phyloP scores from a whole-genome alignment of 2,113 vertebrate genomes.

The Heteronetta atricapilla region DNA sequence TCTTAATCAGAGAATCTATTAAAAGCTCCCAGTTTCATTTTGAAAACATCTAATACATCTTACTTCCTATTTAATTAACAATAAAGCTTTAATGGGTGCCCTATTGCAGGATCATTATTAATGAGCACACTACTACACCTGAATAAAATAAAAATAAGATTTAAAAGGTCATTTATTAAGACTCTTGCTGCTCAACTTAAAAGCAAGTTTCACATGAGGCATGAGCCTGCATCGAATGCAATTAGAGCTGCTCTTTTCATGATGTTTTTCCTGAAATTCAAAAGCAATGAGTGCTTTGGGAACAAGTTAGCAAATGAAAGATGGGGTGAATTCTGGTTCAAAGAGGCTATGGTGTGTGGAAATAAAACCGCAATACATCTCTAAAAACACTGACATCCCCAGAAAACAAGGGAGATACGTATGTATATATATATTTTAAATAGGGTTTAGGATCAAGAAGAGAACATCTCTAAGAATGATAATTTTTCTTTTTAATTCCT shows the following conservation, averaged over 20 bases:
- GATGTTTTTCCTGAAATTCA: constrained; percentile 20
- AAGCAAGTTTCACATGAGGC: constrained; percentile 20
- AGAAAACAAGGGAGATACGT: neutral
- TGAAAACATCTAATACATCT: constrained; percentile 48
- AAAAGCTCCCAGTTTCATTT: constrained; percentile 34
- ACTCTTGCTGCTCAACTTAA: constrained; percentile 14
- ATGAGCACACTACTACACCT: constrained; percentile 14
- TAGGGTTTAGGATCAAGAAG: neutral
- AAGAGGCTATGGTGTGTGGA: neutral
- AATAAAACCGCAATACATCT: neutral
- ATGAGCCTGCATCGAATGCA: neutral
- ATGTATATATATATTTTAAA: neutral
- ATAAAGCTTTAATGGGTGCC: constrained; percentile 8
- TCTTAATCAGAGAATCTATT: constrained; percentile 36
- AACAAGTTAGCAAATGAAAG: constrained; percentile 7
- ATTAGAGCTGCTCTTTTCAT: constrained; percentile 16
- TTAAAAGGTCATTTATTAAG: constrained; percentile 50
- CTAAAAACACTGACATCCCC: neutral
- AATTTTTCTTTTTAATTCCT: neutral
- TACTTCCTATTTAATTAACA: constrained; percentile 53
- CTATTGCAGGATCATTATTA: constrained; percentile 8
- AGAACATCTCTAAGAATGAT: neutral
- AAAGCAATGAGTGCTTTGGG: neutral
- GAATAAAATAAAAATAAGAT: constrained; percentile 58
- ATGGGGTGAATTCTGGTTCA: neutral